Evolutionary conservation across 2,113 vertebrate genomes (phyloP).

Genomic region (Chamaetylas fuelleborni): DNA sequence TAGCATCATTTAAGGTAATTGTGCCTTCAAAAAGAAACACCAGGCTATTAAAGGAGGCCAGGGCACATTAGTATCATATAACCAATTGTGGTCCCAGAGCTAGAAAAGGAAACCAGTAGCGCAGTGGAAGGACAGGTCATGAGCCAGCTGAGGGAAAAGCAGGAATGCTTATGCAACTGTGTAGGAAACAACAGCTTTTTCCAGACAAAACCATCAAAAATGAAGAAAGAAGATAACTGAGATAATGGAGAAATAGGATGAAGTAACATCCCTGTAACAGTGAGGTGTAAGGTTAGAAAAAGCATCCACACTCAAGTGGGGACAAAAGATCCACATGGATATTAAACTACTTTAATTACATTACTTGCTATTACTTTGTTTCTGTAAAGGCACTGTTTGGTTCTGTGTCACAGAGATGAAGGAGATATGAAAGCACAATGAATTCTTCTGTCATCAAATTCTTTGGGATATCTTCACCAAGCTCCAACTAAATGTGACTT

Average conservation of each 20-base stretch:
- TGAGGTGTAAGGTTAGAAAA: not conserved
- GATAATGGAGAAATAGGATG: not conserved
- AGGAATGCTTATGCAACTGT: not conserved
- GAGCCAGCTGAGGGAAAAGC: not conserved
- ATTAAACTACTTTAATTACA: not conserved
- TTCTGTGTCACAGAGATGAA: not conserved
- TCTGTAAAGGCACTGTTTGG: not conserved
- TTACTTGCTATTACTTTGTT: not conserved
- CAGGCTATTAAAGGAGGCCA: conserved; percentile 28
- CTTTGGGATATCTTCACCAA: not conserved
- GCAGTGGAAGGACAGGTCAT: conserved; percentile 6
- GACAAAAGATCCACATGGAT: not conserved
- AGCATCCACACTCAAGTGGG: fast-evolving
- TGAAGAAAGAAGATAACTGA: not conserved
- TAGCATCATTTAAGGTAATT: conserved; percentile 50
- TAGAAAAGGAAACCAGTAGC: conserved; percentile 9
- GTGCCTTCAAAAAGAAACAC: conserved; percentile 42
- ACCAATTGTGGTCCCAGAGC: not conserved
- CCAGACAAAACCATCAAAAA: not conserved
- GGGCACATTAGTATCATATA: not conserved
- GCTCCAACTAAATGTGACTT: not conserved
- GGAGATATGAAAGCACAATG: not conserved
- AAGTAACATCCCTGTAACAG: not conserved
- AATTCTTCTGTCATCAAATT: conserved; percentile 11
- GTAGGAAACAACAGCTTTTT: not conserved